Base-by-base conservation (phyloP, 2,113 vertebrate genomes). In the Cebidichthys violaceus region DNA sequence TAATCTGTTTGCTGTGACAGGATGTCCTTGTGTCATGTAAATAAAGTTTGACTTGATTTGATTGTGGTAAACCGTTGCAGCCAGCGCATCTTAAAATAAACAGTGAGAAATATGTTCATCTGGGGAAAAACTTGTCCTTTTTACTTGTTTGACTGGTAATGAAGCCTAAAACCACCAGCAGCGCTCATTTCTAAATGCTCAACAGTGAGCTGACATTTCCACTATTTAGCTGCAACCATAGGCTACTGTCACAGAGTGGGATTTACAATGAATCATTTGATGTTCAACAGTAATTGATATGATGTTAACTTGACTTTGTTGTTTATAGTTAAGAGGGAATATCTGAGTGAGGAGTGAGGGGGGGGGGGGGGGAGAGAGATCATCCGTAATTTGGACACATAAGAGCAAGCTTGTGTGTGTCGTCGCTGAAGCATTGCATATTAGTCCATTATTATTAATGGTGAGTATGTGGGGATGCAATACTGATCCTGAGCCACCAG, bases 401-500 rank as follows among this genome's bases (percentile, higher is more conserved):
- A 24, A 18, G 50, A 43, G 35, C 62, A 68, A 45, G 33, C 24
- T 17, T 33, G 71, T 22, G 57, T 61, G 47, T 41, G 54, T 43
- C 31, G 11, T 41, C n/a, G 41, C n/a, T 69, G 60, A 41, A 20
- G 41, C 41, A 17, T n/a, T 50, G 78, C n/a, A 55, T 52, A 79
- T 68, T 43, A 71, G 9, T 60, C 59, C 20, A 54, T 45, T 75
- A 33, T 85, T 81, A 76, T 82, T 45, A 62, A 11, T 81, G 75
- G 68, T 18, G 9, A 27, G n/a, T 14, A 6, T 4, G n/a, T 24
- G 4, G 7, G 14, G 61, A 22, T 93, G 92, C 64, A 91, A 35
- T 89, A 70, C 87, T 81, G 33, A 79, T 50, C 47, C 17, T 69
- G 6, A 37, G 64, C 92, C 92, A 93, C 88, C 78, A 93, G 91